Evolutionary conservation across 2,113 vertebrate species (phyloP).

Genomic region (Zosterops pallidus): DNA sequence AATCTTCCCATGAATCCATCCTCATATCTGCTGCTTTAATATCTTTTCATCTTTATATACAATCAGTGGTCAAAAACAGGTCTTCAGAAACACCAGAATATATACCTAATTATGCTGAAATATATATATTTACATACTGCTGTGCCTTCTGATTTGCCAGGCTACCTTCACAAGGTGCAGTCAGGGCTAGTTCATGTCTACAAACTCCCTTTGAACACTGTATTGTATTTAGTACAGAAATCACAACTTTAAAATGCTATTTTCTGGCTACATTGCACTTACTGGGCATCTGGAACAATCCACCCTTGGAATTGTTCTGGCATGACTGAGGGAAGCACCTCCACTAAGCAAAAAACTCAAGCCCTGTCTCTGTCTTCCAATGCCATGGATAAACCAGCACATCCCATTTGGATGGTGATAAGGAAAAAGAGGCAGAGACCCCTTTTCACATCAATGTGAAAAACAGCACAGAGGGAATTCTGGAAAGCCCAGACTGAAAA

Average conservation of each 20-base stretch:
- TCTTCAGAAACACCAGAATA: conserved; percentile 5
- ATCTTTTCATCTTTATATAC: not conserved
- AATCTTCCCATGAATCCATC: not conserved
- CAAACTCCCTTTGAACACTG: not conserved
- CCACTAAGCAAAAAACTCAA: not conserved
- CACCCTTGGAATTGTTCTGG: conserved; percentile 1
- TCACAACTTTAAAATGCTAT: not conserved
- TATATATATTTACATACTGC: not conserved
- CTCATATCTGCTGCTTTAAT: not conserved
- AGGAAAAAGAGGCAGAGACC: not conserved
- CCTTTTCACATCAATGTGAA: not conserved
- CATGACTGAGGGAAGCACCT: not conserved
- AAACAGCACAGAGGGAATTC: not conserved
- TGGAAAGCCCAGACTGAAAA: not conserved
- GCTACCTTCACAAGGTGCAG: not conserved
- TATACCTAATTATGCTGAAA: not conserved
- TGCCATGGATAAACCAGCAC: not conserved
- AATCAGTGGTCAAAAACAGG: not conserved
- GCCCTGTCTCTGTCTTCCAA: not conserved
- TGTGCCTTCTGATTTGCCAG: not conserved
- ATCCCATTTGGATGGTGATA: not conserved
- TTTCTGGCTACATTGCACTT: not conserved
- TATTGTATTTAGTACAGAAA: not conserved
- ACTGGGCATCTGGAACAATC: not conserved
- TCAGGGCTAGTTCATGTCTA: not conserved